Base-by-base conservation (phyloP, 1,140 invertebrate genomes). In the Steinernema feltiae region DNA sequence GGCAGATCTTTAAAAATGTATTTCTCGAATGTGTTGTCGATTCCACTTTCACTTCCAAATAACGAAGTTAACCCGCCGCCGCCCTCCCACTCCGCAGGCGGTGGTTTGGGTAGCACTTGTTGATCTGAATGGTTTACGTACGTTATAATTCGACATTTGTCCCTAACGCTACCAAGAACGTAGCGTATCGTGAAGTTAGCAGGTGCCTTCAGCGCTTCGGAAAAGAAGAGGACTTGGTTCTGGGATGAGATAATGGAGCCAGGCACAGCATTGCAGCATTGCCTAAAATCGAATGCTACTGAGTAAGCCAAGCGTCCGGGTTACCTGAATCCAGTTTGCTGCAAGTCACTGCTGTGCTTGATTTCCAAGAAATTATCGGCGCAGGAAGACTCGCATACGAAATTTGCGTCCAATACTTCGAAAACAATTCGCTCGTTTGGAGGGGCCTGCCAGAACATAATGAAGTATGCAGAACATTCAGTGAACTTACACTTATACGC, bases 301-400 rank as follows among this genome's bases (percentile, higher is more conserved):
- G 70, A 29, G 21, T 1, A 21, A n/a, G n/a, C 1, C 7, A 35
- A 35, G n/a, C 70, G n/a, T 71, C 18, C 2, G 21, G 72, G 17
- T 24, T 70, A 77, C 78, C 78, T 80, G 71, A 79, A 79, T 31
- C 78, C 78, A 30, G 78, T 79, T 46, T 79, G 78, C 46, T 79
- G 71, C 12, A 79, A 32, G 32, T 79, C 69, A 21, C 27, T 7
- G 15, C 46, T 79, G 41, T 79, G 78, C 69, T 79, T 79, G 30
- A 79, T 79, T 48, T 79, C 78, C 71, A 79, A 35, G 41, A 71
- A 79, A 41, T 79, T 79, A 21, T 78, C 77, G 1, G 78, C 77
- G 32, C 78, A 79, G 3, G 78, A 79, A 17, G 78, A 79, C 24
- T 79, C 72, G 74, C 78, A 79, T 75, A 48, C 63, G 41, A 70